Evolutionary conservation across 2,888 invertebrate species (phyloP), one percentile per base, ranked within the genome.

Genomic region (Rhogogaster chlorosoma): DNA sequence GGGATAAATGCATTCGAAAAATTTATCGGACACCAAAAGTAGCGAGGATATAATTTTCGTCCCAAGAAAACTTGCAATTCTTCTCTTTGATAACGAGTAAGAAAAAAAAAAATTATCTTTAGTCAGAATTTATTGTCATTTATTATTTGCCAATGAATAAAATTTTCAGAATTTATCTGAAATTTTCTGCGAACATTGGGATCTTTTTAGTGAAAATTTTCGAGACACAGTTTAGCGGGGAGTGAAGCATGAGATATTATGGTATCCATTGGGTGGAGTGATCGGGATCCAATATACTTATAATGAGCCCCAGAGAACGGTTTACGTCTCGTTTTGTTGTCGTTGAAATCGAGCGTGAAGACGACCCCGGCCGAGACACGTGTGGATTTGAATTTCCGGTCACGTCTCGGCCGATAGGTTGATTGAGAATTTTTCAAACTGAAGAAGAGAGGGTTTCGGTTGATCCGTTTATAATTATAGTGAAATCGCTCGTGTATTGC

Each of bases 351-450:
- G 77, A 77, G n/a, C 77, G 53, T 49, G 29, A 53, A 32, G 49
- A 53, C 36, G 49, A 77, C 9, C 29, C 29, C 18, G n/a, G 42
- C 26, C 9, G 71, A n/a, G 53, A 26, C 49, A 15, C 53, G 53
- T 29, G 77, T 53, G 75, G 49, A 53, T 77, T 53, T 77, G 53
- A 32, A 53, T 53, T 77, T 77, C 75, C 45, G 26, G 42, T 75
- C 75, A 45, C 75, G 75, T 75, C 18, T 18, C 1, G n/a, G 45
- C 10, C 18, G 26, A 29, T 42, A 15, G n/a, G 45, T 75, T 29
- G 75, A 75, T 75, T 75, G 49, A 22, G 26, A 38, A 42, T 45
- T 45, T 75, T 75, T 75, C 0, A 75, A 42, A 36, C 36, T 5
- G 7, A 70, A 70, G 36, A 70, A 18, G 26, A 26, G 22, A 26